Base-by-base conservation (phyloP, 2,113 vertebrate genomes). In the Eubucco bourcierii region DNA sequence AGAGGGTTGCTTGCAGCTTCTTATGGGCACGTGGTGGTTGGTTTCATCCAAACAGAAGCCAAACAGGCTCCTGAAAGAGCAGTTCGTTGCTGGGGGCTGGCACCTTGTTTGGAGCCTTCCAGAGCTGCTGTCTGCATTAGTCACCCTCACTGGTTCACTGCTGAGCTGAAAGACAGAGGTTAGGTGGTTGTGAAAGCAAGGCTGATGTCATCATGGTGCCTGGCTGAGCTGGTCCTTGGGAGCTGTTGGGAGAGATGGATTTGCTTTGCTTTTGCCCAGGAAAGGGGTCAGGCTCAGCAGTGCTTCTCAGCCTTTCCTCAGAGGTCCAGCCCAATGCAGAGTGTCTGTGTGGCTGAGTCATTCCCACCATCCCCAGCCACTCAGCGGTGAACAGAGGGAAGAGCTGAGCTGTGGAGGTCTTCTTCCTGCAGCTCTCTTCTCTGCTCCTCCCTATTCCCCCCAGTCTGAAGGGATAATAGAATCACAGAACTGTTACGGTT, bases 161-260 rank as follows among this genome's bases (percentile, higher is more conserved):
- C 93, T 91, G 89, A 80, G 83, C 68, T 91, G 87, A 90, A 85
- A 81, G 95, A 85, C 92, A 92, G 93, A 91, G 90, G 95, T 95
- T 95, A 95, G 95, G 91, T 28, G 85, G 88, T 90, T 95, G 95
- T 39, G 0, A 95, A 95, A 95, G 85, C 73, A 65, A 56, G 66
- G 91, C 80, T 96, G 96, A 94, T 93, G 90, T 95, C 95, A 95
- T 61, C 85, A 46, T 9, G 90, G 96, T 5, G 55, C 85, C 87
- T 83, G 90, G 37, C 66, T 95, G 82, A 78, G 76, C 61, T 83
- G 79, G 58, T 72, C 2, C 80, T 81, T 88, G 89, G 71, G 78
- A 91, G 15, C 78, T 82, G 76, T 23, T 67, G 76, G 68, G 91
- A 61, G 77, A 93, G 79, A 59, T 75, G 68, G 21, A 71, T 92